A percentile compares a stretch with the other conserved stretches of the same genome.
These are phyloP conservation scores for Perdita meconis DNA, from an alignment of 2,888 invertebrate genomes.

Conservation along the genomic window DNA sequence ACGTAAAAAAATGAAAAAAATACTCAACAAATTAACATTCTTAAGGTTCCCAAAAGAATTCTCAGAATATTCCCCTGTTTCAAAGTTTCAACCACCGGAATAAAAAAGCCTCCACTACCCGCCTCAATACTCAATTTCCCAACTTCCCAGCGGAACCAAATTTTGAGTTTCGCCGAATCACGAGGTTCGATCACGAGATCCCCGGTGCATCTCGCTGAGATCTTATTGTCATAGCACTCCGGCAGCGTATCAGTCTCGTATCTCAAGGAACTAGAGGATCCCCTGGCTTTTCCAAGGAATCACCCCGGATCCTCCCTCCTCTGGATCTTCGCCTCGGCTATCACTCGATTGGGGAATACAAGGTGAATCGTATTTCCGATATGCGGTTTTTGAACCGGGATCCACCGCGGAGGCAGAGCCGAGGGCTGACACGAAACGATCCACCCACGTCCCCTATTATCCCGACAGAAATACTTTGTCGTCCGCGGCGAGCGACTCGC, in stretches of 20 bases:
- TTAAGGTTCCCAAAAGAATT: no score
- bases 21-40: no score
- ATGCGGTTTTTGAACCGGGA: slow-evolving; percentile 59
- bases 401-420: slow-evolving; percentile 38
- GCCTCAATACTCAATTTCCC: no score
- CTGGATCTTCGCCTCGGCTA: slow-evolving; percentile 15
- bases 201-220: slow-evolving; percentile 9
- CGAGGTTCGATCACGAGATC: slow-evolving; percentile 5
- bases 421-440: slow-evolving; percentile 51
- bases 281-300: slow-evolving; percentile 37
- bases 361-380: slow-evolving; percentile 65
- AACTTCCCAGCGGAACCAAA: no score
- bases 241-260: background rate
- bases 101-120: no score
- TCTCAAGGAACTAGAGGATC: background rate
- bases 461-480: slow-evolving; percentile 58
- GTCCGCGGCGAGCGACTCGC: slow-evolving; percentile 39
- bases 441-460: slow-evolving; percentile 62
- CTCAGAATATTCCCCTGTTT: no score
- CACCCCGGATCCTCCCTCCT: slow-evolving; percentile 33
- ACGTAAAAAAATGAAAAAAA: no score
- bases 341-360: slow-evolving; percentile 53
- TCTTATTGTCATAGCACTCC: slow-evolving; percentile 30
- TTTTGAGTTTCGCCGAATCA: slow-evolving; percentile 1
- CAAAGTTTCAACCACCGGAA: no score